Conservation (phyloP, 1,140 invertebrate genomes). For the Cecropterus lyciades region DNA sequence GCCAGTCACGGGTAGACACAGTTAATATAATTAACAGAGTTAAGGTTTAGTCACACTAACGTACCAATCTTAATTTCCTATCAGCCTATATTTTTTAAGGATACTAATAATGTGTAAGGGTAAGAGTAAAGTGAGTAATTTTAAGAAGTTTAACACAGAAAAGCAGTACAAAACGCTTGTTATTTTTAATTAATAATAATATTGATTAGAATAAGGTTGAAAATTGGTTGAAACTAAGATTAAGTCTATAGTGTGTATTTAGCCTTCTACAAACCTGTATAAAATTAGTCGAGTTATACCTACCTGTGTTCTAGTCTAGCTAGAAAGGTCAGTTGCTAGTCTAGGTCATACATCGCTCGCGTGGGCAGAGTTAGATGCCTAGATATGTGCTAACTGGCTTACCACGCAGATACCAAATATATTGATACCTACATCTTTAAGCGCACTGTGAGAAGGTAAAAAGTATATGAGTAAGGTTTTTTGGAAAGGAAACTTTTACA, state of each 20-base stretch:
- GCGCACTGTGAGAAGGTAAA: too few relatives aligned
- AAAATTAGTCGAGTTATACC: conserved; percentile 23
- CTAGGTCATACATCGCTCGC: conserved; percentile 41
- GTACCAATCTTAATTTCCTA: neutral
- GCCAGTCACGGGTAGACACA: conserved; percentile 34
- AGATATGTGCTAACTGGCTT: conserved; percentile 31
- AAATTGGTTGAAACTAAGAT: neutral
- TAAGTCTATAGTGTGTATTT: neutral
- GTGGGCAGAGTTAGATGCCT: conserved; percentile 37
- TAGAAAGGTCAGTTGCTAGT: conserved; percentile 39
- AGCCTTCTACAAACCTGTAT: conserved; percentile 22
- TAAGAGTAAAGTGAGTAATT: too few relatives aligned
- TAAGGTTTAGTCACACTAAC: neutral
- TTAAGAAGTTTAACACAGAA: too few relatives aligned
- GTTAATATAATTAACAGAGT: conserved; percentile 35
- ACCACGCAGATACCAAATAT: conserved; percentile 6
- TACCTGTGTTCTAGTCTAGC: conserved; percentile 25
- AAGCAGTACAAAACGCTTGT: too few relatives aligned
- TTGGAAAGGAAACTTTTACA: too few relatives aligned
- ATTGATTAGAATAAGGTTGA: too few relatives aligned
- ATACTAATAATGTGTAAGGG: too few relatives aligned
- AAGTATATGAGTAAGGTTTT: too few relatives aligned
- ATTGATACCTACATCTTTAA: too few relatives aligned
- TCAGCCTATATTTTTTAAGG: too few relatives aligned
- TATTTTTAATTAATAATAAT: too few relatives aligned